Base-by-base conservation (phyloP, 2,113 vertebrate species). In the Psammodynastes pulverulentus region DNA sequence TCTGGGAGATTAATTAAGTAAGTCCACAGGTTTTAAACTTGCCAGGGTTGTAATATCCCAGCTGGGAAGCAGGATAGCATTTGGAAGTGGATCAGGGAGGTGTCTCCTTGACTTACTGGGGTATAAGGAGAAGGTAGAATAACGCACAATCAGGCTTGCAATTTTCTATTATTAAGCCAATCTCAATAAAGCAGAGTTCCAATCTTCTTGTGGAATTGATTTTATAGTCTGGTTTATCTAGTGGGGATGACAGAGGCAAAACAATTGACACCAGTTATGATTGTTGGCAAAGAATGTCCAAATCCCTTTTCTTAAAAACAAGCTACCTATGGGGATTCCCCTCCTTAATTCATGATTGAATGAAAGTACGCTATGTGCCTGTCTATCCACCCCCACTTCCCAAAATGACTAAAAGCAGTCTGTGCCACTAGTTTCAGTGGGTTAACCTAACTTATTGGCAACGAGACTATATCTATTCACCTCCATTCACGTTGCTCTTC, bases 271-370 rank as follows among this genome's bases (percentile, higher is more conserved):
- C 34, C 5, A 23, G 56, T 34, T 86, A 86, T 54, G n/a, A 87
- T 67, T 67, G 13, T 62, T 91, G 85, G 84, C 90, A 91, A n/a
- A 49, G n/a, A n/a, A 87, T 87, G 43, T 51, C 85, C 85, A 91
- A 49, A 91, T 67, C 49, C 19, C 34, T 91, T 87, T 91, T 87
- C 45, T 85, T 87, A 46, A 67, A 87, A 48, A n/a, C 54, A 51
- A 62, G 49, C 85, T 62, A 86, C 34, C 84, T 39, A 9, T 21
- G 54, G 54, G 46, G 54, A 91, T 87, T 91, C 46, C 85, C 85
- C 85, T 91, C 54, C n/a, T 91, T 91, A 29, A 87, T 91, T 43
- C 84, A 87, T 51, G 46, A 56, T 51, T 91, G 85, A 56, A 67
- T 86, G 49, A 24, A 62, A 86, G 51, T 58, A 86, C 48, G 84